Evolutionary conservation across 1,140 invertebrate species (phyloP), one percentile per base, ranked within the genome.

Genomic region (Thereuonema tuberculata): DNA sequence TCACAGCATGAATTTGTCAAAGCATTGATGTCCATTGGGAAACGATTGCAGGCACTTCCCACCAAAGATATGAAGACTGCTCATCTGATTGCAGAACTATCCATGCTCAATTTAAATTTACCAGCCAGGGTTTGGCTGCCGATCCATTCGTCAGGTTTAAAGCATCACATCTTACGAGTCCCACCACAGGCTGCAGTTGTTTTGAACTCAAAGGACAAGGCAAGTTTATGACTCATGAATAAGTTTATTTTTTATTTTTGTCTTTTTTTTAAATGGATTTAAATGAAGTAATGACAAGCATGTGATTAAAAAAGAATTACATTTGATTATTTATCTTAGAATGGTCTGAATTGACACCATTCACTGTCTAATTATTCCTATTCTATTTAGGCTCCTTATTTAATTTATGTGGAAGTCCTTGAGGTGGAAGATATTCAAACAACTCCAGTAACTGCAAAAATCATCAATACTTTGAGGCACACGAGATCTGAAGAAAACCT

Each of bases 121-220:
- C 96, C 96, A 1, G 94, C 95, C 1, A 77, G 93, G 61, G 95
- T 99, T 56, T 99, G 95, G 94, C 76, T 99, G 61, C 96, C 96
- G 17, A 79, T 98, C 37, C 80, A 85, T 67, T 68, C 67, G 20
- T 79, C 78, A 64, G 69, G 67, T n/a, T 72, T 78, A 58, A 80
- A 81, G 43, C 87, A 90, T 77, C 86, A 95, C 70, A 85, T 96
- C 64, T 85, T 96, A 31, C 77, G 91, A 67, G 89, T 96, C 71
- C 92, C 94, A 28, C 92, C 93, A 61, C 89, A 92, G 66, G 86
- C 89, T 63, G 91, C 94, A 50, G 93, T 93, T 56, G 93, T 99
- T 49, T 83, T 99, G 55, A 99, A 99, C 74, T 98, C 93, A 54
- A 99, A 99, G 79, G 95, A 98, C 74, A 98, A 98, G 80, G 87